Percentiles rank a stretch among this genome's conserved stretches.
Evolutionary conservation across 2,888 invertebrate genomes (phyloP).

Genomic region (Amphipoea lucens): DNA sequence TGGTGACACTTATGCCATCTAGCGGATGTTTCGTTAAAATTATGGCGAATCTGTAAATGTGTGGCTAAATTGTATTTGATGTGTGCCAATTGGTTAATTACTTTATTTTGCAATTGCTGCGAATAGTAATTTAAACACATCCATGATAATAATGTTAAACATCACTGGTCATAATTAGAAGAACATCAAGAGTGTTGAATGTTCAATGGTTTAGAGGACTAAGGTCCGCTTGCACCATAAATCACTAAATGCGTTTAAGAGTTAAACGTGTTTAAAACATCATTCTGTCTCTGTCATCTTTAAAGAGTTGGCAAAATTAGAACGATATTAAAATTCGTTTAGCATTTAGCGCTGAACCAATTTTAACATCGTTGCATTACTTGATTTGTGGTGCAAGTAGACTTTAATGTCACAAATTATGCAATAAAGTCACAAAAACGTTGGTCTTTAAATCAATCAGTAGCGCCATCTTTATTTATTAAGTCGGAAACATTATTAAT

Average conservation of each 20-base stretch:
- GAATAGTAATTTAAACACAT: conserved; percentile 7
- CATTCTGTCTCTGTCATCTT: neutral
- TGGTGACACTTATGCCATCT: conserved; percentile 11
- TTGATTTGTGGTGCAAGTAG: neutral
- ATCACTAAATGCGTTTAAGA: neutral
- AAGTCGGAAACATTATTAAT: conserved; percentile 33
- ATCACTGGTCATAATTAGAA: conserved; percentile 31
- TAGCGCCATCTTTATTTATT: conserved; percentile 54
- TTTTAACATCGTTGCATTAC: neutral
- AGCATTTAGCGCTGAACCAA: neutral
- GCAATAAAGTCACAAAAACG: conserved; percentile 26
- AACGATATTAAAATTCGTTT: neutral
- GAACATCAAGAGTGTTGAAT: neutral
- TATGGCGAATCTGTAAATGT: neutral
- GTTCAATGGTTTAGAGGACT: neutral
- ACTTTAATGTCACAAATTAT: conserved; percentile 3
- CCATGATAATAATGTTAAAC: conserved; percentile 3
- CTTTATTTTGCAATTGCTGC: neutral
- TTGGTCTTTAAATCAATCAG: conserved; percentile 26
- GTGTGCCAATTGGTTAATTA: conserved; percentile 20
- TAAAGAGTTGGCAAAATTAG: neutral
- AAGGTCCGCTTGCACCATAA: neutral
- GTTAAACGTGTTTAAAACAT: neutral
- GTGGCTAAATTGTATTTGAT: neutral
- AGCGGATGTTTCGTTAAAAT: neutral